phyloP scores from a whole-genome alignment of 2,797 vertebrate genomes.

The Poeciliopsis turneri region DNA sequence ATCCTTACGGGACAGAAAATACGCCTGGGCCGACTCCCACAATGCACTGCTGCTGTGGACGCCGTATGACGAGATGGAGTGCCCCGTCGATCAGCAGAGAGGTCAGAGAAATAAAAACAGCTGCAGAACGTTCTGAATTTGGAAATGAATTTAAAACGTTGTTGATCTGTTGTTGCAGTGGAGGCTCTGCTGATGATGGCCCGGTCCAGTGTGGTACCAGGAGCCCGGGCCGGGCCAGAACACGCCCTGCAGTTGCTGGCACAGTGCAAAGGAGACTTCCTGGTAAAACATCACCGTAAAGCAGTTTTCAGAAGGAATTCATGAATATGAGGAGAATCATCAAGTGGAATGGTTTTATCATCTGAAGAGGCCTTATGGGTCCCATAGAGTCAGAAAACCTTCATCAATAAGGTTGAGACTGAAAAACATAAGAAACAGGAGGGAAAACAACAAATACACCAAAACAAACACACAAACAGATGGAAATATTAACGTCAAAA shows the following conservation, averaged over 20 bases:
- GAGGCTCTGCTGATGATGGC: constrained; percentile 89
- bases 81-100: constrained; percentile 83
- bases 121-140: too few relatives aligned
- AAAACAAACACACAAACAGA: neutral
- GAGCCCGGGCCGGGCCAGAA: constrained; percentile 88
- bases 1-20: constrained; percentile 70
- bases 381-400: neutral
- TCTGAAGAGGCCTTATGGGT: neutral
- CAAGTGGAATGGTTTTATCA: neutral
- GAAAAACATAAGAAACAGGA: neutral
- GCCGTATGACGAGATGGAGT: constrained; percentile 84
- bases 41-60: constrained; percentile 89
- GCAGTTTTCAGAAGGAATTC: neutral
- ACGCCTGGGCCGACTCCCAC: constrained; percentile 78
- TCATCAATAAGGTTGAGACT: neutral
- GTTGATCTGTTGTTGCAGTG: constrained; percentile 75
- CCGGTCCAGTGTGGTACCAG: constrained; percentile 88
- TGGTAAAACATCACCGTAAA: constrained; percentile 75
- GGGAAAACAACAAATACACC: neutral
- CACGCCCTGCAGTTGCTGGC: constrained; percentile 89
- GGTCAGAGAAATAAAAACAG: constrained; percentile 68
- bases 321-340: neutral
- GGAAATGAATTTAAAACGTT: neutral
- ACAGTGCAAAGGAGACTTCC: constrained; percentile 88
- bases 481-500: neutral